phyloP scores from a whole-genome alignment of 2,797 vertebrate genomes.

The Sebastes iracundus region DNA sequence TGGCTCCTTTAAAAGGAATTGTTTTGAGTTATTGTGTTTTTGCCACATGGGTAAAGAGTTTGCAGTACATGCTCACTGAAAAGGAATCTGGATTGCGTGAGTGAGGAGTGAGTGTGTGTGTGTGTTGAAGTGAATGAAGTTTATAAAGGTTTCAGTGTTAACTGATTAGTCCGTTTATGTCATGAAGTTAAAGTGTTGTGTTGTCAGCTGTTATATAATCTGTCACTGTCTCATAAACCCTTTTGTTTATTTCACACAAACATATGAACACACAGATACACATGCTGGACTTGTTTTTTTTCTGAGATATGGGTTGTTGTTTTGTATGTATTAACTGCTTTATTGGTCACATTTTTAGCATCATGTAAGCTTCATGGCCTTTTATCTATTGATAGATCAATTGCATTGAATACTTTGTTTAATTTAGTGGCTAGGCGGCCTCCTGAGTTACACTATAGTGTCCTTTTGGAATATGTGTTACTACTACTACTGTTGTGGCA shows the following conservation, averaged over 20 bases:
- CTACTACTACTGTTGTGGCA: not conserved
- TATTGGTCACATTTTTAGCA: not conserved
- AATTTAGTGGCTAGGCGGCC: not conserved
- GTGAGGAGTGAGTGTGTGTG: constrained; percentile 2
- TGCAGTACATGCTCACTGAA: constrained; percentile 16
- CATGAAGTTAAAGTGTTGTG: not conserved
- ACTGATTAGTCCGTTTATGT: not conserved
- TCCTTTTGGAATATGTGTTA: not conserved
- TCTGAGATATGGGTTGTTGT: not conserved
- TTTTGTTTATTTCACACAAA: not conserved
- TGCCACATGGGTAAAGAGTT: constrained; percentile 17
- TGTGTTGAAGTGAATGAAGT: not conserved
- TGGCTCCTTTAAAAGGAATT: constrained; percentile 53
- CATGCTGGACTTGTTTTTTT: not conserved
- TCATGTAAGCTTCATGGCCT: not conserved
- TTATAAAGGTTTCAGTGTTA: not conserved
- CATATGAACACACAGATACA: not conserved
- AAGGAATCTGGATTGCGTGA: constrained; percentile 47
- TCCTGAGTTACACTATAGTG: not conserved
- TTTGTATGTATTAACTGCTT: not conserved
- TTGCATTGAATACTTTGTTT: not conserved
- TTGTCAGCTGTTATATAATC: constrained; percentile 4
- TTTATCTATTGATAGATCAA: not conserved
- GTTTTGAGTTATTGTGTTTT: constrained; percentile 50
- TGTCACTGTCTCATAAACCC: not conserved